These are phyloP conservation scores for Zoroaster sp. DNA, from an alignment of 53 echinoderm and acorn worm species.

Conservation along the genomic window DNA sequence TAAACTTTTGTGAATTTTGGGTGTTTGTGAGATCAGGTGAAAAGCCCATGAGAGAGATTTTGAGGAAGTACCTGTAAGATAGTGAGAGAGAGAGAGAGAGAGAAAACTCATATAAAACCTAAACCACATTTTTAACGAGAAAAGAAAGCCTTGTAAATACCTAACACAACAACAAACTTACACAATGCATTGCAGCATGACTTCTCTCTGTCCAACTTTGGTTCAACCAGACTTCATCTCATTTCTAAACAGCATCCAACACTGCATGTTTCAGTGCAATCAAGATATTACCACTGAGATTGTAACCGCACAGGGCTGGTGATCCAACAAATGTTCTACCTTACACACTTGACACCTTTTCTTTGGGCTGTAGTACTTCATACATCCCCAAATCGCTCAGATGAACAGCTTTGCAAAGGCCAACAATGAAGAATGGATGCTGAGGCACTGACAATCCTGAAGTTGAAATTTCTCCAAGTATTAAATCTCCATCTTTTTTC, in stretches of 20 bases:
- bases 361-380: not conserved
- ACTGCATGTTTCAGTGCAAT: conserved; percentile 30
- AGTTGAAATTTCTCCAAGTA: not conserved
- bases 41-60: too few relatives aligned
- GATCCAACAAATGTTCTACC: conserved; percentile 1
- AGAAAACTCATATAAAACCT: not conserved
- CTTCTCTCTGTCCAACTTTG: too few relatives aligned
- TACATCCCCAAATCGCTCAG: conserved; percentile 9
- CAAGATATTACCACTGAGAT: not conserved
- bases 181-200: too few relatives aligned
- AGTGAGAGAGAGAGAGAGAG: not conserved
- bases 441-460: not conserved
- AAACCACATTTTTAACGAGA: not conserved
- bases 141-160: not conserved
- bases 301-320: conserved; percentile 25
- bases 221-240: too few relatives aligned
- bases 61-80: too few relatives aligned
- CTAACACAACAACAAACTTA: too few relatives aligned
- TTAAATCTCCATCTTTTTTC: not conserved
- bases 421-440: not conserved
- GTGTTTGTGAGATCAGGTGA: too few relatives aligned
- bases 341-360: not conserved
- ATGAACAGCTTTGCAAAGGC: not conserved
- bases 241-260: not conserved
- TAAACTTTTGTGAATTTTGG: too few relatives aligned